Conservation (phyloP, 1,140 invertebrate genomes). For the Subanguina moxae region DNA sequence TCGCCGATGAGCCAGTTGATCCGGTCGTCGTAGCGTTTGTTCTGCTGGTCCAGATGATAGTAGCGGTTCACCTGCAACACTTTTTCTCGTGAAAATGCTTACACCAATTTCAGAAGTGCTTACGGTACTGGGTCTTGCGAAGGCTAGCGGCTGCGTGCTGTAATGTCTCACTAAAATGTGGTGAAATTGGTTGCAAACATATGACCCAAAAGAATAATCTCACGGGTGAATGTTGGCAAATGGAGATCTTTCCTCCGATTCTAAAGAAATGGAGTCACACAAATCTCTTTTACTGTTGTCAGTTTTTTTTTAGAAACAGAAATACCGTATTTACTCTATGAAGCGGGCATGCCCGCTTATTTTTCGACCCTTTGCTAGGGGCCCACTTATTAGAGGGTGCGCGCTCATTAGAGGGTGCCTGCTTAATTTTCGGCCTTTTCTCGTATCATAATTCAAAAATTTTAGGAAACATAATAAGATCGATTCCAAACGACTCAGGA, state of each 20-base stretch:
- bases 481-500: conserved; percentile 6
- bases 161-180: conserved; percentile 26
- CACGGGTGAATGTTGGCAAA: conserved; percentile 49
- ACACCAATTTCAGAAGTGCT: no score
- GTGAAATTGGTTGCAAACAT: conserved; percentile 11
- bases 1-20: conserved; percentile 44
- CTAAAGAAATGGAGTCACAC: conserved; percentile 20
- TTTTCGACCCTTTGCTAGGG: no score
- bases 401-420: no score
- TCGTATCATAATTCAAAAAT: no score
- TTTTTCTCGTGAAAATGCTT: background rate
- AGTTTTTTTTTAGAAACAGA: conserved; percentile 14
- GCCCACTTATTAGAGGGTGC: no score
- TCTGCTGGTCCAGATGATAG: conserved; percentile 15
- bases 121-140: conserved; percentile 49
- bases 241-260: conserved; percentile 40
- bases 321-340: no score
- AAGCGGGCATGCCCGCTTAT: no score
- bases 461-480: background rate
- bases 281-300: background rate
- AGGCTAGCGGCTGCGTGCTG: conserved; percentile 50
- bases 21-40: conserved; percentile 21
- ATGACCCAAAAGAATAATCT: conserved; percentile 9
- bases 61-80: conserved; percentile 32
- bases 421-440: no score